Evolutionary conservation across 2,888 invertebrate species (phyloP).

Genomic region (Drymonia ruficornis): DNA sequence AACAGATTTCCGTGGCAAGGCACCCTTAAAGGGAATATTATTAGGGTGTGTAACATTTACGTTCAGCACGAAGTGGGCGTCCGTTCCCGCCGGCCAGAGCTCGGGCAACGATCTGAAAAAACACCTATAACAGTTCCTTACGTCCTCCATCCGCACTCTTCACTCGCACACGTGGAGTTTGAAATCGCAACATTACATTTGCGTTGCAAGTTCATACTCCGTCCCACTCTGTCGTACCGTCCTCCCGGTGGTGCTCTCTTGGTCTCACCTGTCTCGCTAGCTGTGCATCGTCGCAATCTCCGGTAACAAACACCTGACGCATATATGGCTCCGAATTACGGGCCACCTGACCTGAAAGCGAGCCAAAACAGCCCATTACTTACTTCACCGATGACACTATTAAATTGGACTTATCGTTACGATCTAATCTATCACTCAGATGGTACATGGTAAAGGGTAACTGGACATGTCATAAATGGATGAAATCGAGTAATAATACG

Average conservation of each 20-base stretch:
- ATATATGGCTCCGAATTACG: conserved; percentile 97
- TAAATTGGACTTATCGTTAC: conserved; percentile 15
- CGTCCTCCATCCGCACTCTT: conserved; percentile 42
- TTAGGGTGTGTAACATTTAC: conserved; percentile 63
- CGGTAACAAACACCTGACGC: conserved; percentile 95
- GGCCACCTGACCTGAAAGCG: conserved; percentile 91
- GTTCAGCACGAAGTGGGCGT: conserved; percentile 66
- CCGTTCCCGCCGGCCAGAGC: conserved; percentile 55
- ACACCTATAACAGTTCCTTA: conserved; percentile 68
- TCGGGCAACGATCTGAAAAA: conserved; percentile 74
- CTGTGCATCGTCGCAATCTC: conserved; percentile 85
- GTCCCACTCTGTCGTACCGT: conserved; percentile 21
- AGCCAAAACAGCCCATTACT: conserved; percentile 73
- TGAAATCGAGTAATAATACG: background rate
- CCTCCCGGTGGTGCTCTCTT: conserved; percentile 26
- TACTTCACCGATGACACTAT: conserved; percentile 42
- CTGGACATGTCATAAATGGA: conserved; percentile 12
- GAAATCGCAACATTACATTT: conserved; percentile 56
- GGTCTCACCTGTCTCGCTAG: conserved; percentile 88
- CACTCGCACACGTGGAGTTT: conserved; percentile 48
- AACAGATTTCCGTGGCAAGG: conserved; percentile 11
- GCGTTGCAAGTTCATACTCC: conserved; percentile 72
- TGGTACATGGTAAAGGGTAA: conserved; percentile 16
- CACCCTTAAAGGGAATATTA: conserved; percentile 30
- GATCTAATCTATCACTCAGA: conserved; percentile 20